A percentile compares a stretch with the other conserved stretches of the same genome.
phyloP scores from a whole-genome alignment of 2,113 vertebrate species.

The Tricholaema leucomelas region DNA sequence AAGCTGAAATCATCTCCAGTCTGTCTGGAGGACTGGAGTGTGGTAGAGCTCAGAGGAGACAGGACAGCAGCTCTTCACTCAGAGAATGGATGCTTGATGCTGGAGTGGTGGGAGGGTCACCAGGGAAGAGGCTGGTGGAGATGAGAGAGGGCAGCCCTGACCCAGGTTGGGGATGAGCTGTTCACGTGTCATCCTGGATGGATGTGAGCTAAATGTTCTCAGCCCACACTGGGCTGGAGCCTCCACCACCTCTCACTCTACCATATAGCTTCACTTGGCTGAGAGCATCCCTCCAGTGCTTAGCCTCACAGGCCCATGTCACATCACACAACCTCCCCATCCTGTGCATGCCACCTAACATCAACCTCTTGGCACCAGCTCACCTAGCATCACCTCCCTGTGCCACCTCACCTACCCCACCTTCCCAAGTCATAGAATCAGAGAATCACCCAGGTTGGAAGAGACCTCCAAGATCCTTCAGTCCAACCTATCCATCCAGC shows the following conservation, averaged over 20 bases:
- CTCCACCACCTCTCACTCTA: not conserved
- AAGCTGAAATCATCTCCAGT: accelerated
- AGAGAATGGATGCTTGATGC: accelerated
- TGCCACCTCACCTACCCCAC: no score
- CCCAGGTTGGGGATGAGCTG: not conserved
- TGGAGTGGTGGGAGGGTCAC: not conserved
- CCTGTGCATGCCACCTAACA: not conserved
- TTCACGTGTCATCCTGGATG: accelerated
- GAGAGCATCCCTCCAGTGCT: not conserved
- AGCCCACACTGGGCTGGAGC: not conserved
- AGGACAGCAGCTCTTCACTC: accelerated
- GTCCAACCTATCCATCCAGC: no score
- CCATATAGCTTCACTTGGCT: not conserved
- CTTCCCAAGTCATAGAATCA: no score
- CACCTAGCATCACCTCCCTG: no score
- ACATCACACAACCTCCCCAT: no score
- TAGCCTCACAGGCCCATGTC: not conserved
- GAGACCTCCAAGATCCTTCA: no score
- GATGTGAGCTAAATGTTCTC: not conserved
- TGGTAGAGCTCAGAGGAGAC: accelerated
- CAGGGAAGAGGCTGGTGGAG: not conserved
- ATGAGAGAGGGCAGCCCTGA: not conserved
- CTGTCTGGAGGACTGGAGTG: not conserved
- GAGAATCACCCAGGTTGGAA: no score
- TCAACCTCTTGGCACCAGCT: not conserved